phyloP scores from a whole-genome alignment of 1,140 invertebrate genomes.

The Lordiphosa clarofinis region DNA sequence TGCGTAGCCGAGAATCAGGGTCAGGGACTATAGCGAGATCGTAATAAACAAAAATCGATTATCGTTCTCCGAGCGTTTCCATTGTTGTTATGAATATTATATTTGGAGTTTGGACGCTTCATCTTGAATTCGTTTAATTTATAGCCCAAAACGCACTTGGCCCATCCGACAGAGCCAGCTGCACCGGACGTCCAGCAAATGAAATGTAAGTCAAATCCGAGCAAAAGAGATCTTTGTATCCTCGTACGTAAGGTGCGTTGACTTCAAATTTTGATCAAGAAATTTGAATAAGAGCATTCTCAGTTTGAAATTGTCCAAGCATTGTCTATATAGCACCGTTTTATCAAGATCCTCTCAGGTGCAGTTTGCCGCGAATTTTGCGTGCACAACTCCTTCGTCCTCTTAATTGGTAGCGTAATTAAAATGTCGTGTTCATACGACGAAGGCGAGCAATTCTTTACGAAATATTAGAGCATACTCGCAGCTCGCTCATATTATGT shows the following conservation, averaged over 20 bases:
- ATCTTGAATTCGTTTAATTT: slow-evolving; percentile 74
- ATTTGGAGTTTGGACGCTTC: slow-evolving; percentile 57
- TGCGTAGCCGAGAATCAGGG: slow-evolving; percentile 36
- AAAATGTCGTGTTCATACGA: slow-evolving; percentile 36
- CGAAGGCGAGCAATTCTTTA: slow-evolving; percentile 21
- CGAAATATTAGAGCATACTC: slow-evolving; percentile 44
- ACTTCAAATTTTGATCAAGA: too few relatives aligned
- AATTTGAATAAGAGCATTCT: too few relatives aligned
- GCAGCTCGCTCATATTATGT: slow-evolving; percentile 16
- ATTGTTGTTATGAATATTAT: slow-evolving; percentile 76
- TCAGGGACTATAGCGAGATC: slow-evolving; percentile 40
- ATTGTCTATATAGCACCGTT: too few relatives aligned
- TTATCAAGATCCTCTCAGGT: too few relatives aligned
- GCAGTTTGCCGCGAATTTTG: too few relatives aligned
- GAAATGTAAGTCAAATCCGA: slow-evolving; percentile 41
- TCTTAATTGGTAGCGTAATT: slow-evolving; percentile 48
- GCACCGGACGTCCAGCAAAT: slow-evolving; percentile 57
- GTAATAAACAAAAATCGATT: slow-evolving; percentile 79
- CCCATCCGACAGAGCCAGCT: slow-evolving; percentile 53
- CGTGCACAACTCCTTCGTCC: slow-evolving; percentile 11
- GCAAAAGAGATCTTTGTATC: slow-evolving; percentile 1
- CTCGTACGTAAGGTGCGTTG: too few relatives aligned
- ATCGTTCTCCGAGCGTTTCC: slow-evolving; percentile 73
- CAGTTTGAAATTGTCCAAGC: too few relatives aligned
- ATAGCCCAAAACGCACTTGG: slow-evolving; percentile 52